These are phyloP conservation scores for Struthio camelus DNA, from an alignment of 2,113 vertebrate genomes.

Conservation along the genomic window DNA sequence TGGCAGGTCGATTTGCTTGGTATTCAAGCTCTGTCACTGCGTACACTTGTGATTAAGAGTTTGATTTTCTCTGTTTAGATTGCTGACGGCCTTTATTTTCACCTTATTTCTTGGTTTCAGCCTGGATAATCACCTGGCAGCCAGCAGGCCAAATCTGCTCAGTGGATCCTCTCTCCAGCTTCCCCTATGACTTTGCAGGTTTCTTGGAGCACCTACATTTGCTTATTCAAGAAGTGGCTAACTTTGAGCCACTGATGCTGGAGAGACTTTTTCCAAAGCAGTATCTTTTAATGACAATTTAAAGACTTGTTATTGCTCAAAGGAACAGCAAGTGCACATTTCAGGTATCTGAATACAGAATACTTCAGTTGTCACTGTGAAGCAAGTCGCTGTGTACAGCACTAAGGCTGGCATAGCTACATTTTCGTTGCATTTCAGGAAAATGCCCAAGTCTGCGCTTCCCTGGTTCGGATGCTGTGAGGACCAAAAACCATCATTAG, in stretches of 20 bases:
- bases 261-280: background rate
- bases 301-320: background rate
- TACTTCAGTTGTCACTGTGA: background rate
- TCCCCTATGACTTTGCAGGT: background rate
- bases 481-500: background rate
- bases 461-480: background rate
- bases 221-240: background rate
- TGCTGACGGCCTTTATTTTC: background rate
- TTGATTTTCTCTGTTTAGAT: background rate
- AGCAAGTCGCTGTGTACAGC: background rate
- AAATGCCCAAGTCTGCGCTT: background rate
- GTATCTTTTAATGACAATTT: accelerated
- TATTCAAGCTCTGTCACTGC: accelerated
- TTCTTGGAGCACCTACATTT: background rate
- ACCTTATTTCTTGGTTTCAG: background rate
- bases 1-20: background rate
- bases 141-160: background rate
- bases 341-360: background rate
- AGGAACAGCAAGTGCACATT: background rate
- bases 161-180: background rate
- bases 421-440: background rate
- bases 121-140: background rate
- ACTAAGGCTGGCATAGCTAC: background rate
- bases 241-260: background rate
- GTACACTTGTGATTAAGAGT: background rate